These are phyloP conservation scores for Hiodon tergisus DNA, from an alignment of 2,113 vertebrate genomes.

Conservation along the genomic window DNA sequence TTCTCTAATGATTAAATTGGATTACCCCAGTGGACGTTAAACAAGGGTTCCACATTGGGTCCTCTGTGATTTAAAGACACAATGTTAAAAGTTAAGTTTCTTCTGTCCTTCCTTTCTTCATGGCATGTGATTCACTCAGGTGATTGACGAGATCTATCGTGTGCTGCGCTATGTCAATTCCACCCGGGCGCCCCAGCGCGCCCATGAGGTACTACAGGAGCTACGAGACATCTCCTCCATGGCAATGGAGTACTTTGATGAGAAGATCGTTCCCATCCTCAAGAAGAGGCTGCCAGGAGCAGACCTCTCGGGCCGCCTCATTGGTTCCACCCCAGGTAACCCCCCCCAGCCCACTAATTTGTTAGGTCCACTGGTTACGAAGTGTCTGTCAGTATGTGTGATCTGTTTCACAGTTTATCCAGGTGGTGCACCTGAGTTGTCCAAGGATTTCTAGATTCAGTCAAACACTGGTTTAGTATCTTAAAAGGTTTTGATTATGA, in stretches of 20 bases:
- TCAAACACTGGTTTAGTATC: too few species aligned
- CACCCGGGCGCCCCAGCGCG: conserved; percentile 92
- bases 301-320: conserved; percentile 91
- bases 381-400: not conserved
- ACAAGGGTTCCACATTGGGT: not conserved
- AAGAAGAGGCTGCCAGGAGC: conserved; percentile 96
- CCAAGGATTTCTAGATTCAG: too few species aligned
- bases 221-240: conserved; percentile 97
- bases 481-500: too few species aligned
- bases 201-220: conserved; percentile 96
- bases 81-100: not conserved
- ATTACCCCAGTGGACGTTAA: not conserved
- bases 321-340: conserved; percentile 90
- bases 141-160: conserved; percentile 97
- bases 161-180: conserved; percentile 97
- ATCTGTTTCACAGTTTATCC: too few species aligned
- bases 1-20: not conserved
- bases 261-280: conserved; percentile 96
- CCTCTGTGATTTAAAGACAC: not conserved
- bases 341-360: not conserved
- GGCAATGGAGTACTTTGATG: conserved; percentile 99
- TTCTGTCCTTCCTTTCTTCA: not conserved
- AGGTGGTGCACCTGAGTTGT: too few species aligned
- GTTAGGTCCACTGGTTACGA: too few species aligned
- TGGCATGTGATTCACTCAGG: conserved; percentile 56